These are phyloP conservation scores for Orius laevigatus DNA, from an alignment of 1,140 invertebrate genomes.

Conservation along the genomic window DNA sequence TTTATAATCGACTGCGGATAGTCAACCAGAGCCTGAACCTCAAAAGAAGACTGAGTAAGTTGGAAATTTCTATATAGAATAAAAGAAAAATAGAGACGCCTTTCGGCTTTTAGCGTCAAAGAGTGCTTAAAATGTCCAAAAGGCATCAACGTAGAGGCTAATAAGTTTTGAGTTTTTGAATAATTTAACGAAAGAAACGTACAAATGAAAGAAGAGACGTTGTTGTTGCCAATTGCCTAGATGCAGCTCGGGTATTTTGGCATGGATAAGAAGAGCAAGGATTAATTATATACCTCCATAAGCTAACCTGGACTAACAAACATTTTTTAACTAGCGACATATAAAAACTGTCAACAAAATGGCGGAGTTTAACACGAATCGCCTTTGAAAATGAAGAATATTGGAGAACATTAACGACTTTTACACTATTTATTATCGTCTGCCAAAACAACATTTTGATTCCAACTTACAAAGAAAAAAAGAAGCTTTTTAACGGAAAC, in stretches of 20 bases:
- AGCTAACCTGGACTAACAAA: no score
- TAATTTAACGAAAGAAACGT: not conserved
- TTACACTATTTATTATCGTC: no score
- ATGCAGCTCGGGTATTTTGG: no score
- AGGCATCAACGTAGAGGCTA: not conserved
- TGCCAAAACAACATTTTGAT: not conserved
- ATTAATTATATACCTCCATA: no score
- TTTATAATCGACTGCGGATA: conserved; percentile 16
- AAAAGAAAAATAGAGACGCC: not conserved
- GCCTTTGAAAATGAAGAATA: no score
- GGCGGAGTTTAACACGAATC: no score
- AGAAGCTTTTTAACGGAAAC: not conserved
- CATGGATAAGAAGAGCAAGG: no score
- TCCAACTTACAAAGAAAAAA: conserved; percentile 1
- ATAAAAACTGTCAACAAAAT: no score
- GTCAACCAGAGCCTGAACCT: conserved; percentile 19
- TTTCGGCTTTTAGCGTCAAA: not conserved
- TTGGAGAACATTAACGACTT: no score
- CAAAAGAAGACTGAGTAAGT: conserved; percentile 23
- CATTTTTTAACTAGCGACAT: no score
- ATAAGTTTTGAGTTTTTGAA: not conserved
- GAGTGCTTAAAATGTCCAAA: not conserved
- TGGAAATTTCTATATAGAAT: not conserved
- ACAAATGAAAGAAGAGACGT: not conserved
- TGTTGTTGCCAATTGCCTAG: no score